A percentile compares a stretch with the other conserved stretches of the same genome.
Conservation (phyloP, 2,113 vertebrate genomes). For the Oceanites oceanicus region DNA sequence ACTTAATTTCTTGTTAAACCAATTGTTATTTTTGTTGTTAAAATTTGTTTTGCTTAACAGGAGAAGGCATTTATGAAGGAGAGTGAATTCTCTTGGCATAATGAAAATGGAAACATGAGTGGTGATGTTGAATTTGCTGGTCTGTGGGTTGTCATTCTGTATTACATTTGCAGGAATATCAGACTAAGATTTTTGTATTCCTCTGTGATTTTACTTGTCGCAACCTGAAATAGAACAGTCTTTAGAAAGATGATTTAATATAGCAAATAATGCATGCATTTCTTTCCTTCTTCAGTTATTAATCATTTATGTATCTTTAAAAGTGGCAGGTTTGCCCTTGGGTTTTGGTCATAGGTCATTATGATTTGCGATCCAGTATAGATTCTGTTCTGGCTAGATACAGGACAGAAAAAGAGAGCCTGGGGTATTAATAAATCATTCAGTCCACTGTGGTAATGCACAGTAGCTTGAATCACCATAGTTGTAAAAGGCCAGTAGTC, state of each 20-base stretch:
- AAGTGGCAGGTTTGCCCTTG: not conserved
- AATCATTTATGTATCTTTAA: slow-evolving; percentile 5
- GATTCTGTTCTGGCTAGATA: not conserved
- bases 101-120: not conserved
- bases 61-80: not conserved
- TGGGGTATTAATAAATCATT: slow-evolving; percentile 34
- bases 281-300: not conserved
- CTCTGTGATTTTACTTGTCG: not conserved
- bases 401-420: not conserved
- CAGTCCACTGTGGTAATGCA: not conserved
- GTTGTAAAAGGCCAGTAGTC: not conserved
- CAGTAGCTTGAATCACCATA: not conserved
- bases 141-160: not conserved
- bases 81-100: not conserved
- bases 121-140: not conserved
- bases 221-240: not conserved
- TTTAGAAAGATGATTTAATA: not conserved
- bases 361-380: not conserved
- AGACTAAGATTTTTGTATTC: not conserved
- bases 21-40: not conserved
- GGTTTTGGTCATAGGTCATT: slow-evolving; percentile 1
- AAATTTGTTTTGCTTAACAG: not conserved
- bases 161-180: not conserved
- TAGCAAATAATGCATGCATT: not conserved
- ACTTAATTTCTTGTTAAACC: not conserved